Base-by-base conservation (phyloP, 2,888 invertebrate genomes). In the Parnassius orleans region DNA sequence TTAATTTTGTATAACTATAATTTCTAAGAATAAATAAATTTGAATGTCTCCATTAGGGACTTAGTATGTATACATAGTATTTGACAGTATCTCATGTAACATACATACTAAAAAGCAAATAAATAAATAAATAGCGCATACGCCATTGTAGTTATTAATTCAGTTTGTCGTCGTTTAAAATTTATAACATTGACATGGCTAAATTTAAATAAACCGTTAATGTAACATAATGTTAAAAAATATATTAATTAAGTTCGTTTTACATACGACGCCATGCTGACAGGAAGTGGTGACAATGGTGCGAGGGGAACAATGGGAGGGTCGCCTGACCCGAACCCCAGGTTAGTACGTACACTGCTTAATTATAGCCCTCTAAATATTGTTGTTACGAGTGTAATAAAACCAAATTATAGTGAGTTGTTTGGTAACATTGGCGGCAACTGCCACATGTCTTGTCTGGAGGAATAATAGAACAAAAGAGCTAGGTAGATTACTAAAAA, bases 201-300 rank as follows among this genome's bases (percentile, higher is more conserved):
- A 46, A 46, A 55, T 15, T 55, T 9, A 19, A 55, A 10, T 53
- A 24, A 33, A 24, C 46, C 42, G 51, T 53, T 56, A 56, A 41
- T 15, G 15, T 47, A 15, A 10, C 15, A 44, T 46, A 52, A 41
- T n/a, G 54, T 63, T 52, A 52, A 57, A 53, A 51, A 10, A 33
- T 11, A 43, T 59, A 63, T 63, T 63, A 63, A 59, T 63, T 63
- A 63, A 59, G 50, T 47, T 41, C 24, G 44, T 63, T 63, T 63
- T 56, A 63, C 63, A 60, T 63, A 60, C 60, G 56, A 43, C 60
- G 52, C 55, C 57, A 61, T 47, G 47, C 42, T 56, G 63, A 52
- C 72, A 68, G 72, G 72, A 72, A 69, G 68, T 68, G 61, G 63
- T 56, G 65, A 65, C 68, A 65, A 68, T 66, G 61, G 64, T 43